Evolutionary conservation across 2,888 invertebrate species (phyloP).

Genomic region (Orgyia antiqua): DNA sequence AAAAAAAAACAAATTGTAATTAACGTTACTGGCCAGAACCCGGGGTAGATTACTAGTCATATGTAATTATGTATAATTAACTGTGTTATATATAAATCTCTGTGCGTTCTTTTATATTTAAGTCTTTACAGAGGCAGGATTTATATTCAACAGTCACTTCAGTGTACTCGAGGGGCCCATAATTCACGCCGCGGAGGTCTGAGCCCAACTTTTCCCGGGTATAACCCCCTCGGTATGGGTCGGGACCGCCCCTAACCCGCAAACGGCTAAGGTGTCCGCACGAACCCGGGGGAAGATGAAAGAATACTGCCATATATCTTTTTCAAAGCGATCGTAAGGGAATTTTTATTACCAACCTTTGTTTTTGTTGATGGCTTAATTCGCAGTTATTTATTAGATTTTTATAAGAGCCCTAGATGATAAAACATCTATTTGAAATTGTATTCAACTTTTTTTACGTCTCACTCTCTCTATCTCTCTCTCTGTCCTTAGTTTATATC

Average conservation of each 20-base stretch:
- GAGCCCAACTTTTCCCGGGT: constrained; percentile 39
- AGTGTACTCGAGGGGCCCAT: constrained; percentile 72
- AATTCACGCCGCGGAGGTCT: constrained; percentile 69
- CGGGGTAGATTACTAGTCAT: too few relatives aligned
- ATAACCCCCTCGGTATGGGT: constrained; percentile 26
- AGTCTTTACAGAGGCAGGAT: constrained; percentile 62
- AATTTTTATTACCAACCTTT: constrained; percentile 55
- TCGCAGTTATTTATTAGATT: too few relatives aligned
- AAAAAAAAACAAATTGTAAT: too few relatives aligned
- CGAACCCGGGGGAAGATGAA: constrained; percentile 67
- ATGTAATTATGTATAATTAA: too few relatives aligned
- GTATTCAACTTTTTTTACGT: too few relatives aligned
- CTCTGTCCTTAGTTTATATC: too few relatives aligned
- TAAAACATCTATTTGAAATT: too few relatives aligned
- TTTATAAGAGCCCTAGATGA: too few relatives aligned
- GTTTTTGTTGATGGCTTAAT: constrained; percentile 3
- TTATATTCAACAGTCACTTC: constrained; percentile 74
- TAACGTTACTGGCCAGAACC: too few relatives aligned
- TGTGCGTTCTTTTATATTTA: constrained; percentile 59
- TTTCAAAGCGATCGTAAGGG: constrained; percentile 74
- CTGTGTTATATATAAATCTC: too few relatives aligned
- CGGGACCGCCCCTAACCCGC: constrained; percentile 38
- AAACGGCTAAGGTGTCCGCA: constrained; percentile 68
- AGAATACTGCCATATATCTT: constrained; percentile 74
- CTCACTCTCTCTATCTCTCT: too few relatives aligned